A percentile compares a stretch with the other conserved stretches of the same genome.
Evolutionary conservation across 2,113 vertebrate genomes (phyloP).

Genomic region (Pithys albifrons): DNA sequence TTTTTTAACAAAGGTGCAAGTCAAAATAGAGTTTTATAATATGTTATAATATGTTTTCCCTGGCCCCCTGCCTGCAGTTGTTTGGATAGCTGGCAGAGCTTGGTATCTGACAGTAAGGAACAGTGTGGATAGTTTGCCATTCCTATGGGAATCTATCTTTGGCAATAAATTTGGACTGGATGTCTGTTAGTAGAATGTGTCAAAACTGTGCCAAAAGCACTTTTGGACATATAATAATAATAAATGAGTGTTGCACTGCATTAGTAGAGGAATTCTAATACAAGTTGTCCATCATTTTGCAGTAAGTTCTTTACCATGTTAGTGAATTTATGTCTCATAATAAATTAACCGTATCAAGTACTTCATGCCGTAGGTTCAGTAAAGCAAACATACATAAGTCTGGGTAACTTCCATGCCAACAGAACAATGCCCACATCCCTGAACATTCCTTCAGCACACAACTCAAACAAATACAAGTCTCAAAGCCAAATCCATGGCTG

Average conservation of each 20-base stretch:
- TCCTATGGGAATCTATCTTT: slow-evolving; percentile 39
- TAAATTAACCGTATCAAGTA: slow-evolving; percentile 50
- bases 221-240: slow-evolving; percentile 62
- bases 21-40: slow-evolving; percentile 56
- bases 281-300: slow-evolving; percentile 47
- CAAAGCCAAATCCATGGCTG: neutral
- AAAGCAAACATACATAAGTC: slow-evolving; percentile 36
- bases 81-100: slow-evolving; percentile 49
- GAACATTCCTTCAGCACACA: neutral
- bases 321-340: slow-evolving; percentile 42
- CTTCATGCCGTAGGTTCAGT: slow-evolving; percentile 18
- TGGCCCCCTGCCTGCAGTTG: slow-evolving; percentile 44
- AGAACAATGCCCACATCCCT: slow-evolving; percentile 17
- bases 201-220: slow-evolving; percentile 65
- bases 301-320: slow-evolving; percentile 56
- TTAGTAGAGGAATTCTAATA: slow-evolving; percentile 58
- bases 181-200: slow-evolving; percentile 51
- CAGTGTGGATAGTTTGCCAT: slow-evolving; percentile 9
- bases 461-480: neutral
- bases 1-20: slow-evolving; percentile 50
- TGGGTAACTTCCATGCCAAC: neutral
- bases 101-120: slow-evolving; percentile 44
- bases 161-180: slow-evolving; percentile 63
- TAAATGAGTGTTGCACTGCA: slow-evolving; percentile 41
- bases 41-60: slow-evolving; percentile 59